These are phyloP conservation scores for Rotaria socialis DNA, from an alignment of 2,888 invertebrate species.

Conservation along the genomic window DNA sequence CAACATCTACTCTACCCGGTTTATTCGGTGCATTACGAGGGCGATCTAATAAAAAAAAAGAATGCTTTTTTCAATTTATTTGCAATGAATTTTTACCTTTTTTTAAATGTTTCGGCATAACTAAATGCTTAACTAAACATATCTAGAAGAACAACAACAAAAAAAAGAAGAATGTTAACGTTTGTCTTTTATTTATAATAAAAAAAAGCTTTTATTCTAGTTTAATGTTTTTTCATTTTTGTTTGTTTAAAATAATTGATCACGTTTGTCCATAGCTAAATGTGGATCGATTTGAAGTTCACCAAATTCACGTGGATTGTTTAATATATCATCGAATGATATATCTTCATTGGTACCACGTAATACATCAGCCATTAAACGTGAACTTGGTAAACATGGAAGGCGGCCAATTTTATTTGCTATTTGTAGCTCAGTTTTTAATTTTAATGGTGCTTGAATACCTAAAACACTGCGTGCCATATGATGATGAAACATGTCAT, in stretches of 20 bases:
- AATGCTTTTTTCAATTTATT: no score
- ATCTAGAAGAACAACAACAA: background rate
- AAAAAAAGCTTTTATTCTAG: background rate
- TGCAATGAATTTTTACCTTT: background rate
- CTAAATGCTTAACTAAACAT: background rate
- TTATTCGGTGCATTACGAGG: background rate
- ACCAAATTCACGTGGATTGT: conserved; percentile 29
- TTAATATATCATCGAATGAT: conserved; percentile 24
- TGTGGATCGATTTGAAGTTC: conserved; percentile 33
- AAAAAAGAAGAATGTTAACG: background rate
- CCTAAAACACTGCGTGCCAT: conserved; percentile 34
- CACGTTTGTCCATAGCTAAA: conserved; percentile 22
- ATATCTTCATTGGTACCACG: conserved; percentile 35
- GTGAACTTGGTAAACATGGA: conserved; percentile 22
- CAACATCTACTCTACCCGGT: background rate
- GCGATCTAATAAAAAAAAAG: background rate
- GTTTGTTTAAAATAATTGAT: background rate
- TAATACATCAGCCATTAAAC: conserved; percentile 14
- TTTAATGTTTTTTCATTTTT: background rate
- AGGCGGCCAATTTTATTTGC: conserved; percentile 12
- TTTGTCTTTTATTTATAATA: background rate
- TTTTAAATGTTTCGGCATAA: conserved; percentile 6
- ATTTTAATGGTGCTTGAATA: conserved; percentile 33
- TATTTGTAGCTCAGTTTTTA: conserved; percentile 11
- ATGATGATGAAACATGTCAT: background rate